These are phyloP conservation scores for Danio aesculapii DNA, from an alignment of 2,797 vertebrate genomes.

Conservation along the genomic window DNA sequence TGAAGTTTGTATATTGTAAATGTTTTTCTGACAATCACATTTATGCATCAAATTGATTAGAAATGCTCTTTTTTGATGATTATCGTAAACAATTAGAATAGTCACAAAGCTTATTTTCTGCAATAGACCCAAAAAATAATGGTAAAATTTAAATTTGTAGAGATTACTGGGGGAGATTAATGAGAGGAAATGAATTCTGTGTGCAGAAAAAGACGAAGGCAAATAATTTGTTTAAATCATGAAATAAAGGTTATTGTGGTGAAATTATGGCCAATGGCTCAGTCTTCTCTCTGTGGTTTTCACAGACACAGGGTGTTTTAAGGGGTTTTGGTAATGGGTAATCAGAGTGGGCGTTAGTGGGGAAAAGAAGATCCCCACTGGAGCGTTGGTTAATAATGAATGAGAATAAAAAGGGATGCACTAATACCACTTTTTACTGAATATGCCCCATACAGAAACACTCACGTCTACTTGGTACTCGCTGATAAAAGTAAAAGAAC, in stretches of 20 bases:
- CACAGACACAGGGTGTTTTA: not conserved
- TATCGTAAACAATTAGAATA: not conserved
- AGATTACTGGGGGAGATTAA: not conserved
- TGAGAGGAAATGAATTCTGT: too few relatives aligned
- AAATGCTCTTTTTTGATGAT: not conserved
- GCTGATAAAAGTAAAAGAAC: too few relatives aligned
- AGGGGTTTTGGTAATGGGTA: constrained; percentile 13
- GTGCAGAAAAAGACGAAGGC: not conserved
- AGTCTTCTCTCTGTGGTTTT: not conserved
- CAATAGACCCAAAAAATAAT: not conserved
- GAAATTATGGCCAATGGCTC: not conserved
- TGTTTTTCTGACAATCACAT: not conserved
- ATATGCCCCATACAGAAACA: too few relatives aligned
- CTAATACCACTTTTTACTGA: too few relatives aligned
- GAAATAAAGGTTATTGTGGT: not conserved
- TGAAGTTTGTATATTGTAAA: not conserved
- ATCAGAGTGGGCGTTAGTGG: constrained; percentile 18
- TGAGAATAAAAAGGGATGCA: not conserved
- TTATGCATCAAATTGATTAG: not conserved
- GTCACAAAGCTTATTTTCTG: not conserved
- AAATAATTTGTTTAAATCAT: not conserved
- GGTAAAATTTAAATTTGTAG: not conserved
- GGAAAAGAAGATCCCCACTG: constrained; percentile 3
- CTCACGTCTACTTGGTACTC: too few relatives aligned
- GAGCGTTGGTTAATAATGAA: constrained; percentile 18